Percentiles rank a stretch among this genome's conserved stretches.
These are phyloP conservation scores for Petromus typicus DNA, from an alignment of 2,113 vertebrate genomes.

Conservation along the genomic window DNA sequence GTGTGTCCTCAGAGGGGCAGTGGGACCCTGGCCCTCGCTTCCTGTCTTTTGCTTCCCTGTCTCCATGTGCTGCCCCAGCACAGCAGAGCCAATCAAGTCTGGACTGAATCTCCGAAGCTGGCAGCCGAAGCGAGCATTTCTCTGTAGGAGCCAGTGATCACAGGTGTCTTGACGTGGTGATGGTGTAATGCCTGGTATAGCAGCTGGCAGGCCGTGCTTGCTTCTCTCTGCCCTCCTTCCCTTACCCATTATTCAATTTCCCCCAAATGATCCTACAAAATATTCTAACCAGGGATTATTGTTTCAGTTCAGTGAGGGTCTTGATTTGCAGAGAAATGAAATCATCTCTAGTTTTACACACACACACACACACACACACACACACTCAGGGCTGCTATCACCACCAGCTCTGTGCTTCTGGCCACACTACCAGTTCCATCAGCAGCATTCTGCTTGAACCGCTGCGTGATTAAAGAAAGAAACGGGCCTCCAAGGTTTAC, in stretches of 20 bases:
- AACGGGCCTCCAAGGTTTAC: background rate
- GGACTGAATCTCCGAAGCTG: background rate
- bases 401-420: background rate
- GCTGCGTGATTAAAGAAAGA: background rate
- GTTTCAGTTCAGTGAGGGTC: background rate
- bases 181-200: background rate
- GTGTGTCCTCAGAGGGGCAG: background rate
- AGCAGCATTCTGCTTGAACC: background rate
- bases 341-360: background rate
- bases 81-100: too few relatives aligned
- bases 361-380: background rate
- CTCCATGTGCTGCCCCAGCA: background rate
- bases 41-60: background rate
- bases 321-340: background rate
- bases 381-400: background rate
- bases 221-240: background rate
- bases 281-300: background rate
- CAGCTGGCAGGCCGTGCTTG: background rate
- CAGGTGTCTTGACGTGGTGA: background rate
- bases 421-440: too few relatives aligned
- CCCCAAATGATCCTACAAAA: background rate
- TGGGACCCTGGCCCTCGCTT: background rate
- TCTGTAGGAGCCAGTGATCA: background rate
- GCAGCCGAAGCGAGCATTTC: background rate
- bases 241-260: background rate